Evolutionary conservation across 2,797 vertebrate genomes (phyloP).

Genomic region (Borostomias antarcticus): DNA sequence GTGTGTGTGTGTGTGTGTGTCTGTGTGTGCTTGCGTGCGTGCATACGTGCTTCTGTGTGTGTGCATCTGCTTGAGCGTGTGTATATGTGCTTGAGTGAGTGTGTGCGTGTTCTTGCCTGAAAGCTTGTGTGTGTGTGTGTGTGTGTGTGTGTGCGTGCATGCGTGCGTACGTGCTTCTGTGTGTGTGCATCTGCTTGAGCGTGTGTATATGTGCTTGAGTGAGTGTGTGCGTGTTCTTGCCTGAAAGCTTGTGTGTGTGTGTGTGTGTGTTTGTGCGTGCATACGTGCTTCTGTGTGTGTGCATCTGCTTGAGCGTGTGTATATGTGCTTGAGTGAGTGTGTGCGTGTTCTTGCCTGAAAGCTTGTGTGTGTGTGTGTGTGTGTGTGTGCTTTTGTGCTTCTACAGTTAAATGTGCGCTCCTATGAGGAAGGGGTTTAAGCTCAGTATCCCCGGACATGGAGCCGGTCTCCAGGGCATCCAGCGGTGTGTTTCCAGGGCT

Average conservation of each 20-base stretch:
- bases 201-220: neutral
- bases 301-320: neutral
- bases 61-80: neutral
- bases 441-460: neutral
- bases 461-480: neutral
- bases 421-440: neutral
- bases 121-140: neutral
- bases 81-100: slow-evolving; percentile 2
- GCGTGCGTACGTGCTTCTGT: neutral
- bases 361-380: slow-evolving; percentile 3
- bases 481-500: neutral
- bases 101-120: slow-evolving; percentile 5
- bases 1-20: neutral
- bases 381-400: slow-evolving; percentile 3
- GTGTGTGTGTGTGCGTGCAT: neutral
- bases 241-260: neutral
- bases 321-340: neutral
- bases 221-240: neutral
- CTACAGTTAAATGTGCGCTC: neutral
- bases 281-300: no score
- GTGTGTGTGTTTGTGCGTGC: neutral
- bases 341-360: neutral
- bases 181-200: slow-evolving; percentile 9
- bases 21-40: no score
- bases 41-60: no score